Base-by-base conservation (phyloP, 2,888 invertebrate genomes). In the Dynastes grantii region DNA sequence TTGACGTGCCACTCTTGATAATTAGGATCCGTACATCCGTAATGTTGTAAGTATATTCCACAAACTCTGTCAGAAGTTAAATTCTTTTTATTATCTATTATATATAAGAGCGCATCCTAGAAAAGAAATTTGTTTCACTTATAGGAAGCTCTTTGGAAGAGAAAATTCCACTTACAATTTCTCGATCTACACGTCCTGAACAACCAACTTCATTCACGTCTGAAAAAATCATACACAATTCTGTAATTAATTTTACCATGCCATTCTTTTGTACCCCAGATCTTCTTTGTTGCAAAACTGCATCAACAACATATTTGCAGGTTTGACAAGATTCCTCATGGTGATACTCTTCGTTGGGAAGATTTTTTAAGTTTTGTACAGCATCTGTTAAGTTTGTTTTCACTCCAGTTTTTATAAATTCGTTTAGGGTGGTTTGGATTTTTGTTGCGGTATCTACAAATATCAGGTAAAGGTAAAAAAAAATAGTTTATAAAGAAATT, bases 31-130 rank as follows among this genome's bases (percentile, higher is more conserved):
- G 77, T 78, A 70, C 88, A 88, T 22, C 88, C 83, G 0, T 85
- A 82, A 0, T 85, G 86, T 87, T 93, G 93, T 9, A 92, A 83
- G 2, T 91, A 81, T 2, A 92, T 87, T 0, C 91, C 91, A 83
- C 94, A 94, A 78, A 93, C 89, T 51, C 91, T 89, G 13, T 89
- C 87, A 0, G 92, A 88, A 1, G 90, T 90, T 5, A 93, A 88
- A 80, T 90, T 88, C 11, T 89, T 90, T 73, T 89, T 90, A 29
- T 90, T 90, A 79, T 90, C 90, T 27, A 93, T 86, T 71, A 95
- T 94, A 84, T 92, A 91, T 16, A 90, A 84, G 37, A 92, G 83
- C 16, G 92, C 91, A 13, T 92, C 92, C 92, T 94, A 86, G 63
- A 90, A 90, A 79, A 29, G 40, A 76, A 63, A 63, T 76, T 77